Base-by-base conservation (phyloP, 2,888 invertebrate species). In the Sinopyrophorus schimmeli region DNA sequence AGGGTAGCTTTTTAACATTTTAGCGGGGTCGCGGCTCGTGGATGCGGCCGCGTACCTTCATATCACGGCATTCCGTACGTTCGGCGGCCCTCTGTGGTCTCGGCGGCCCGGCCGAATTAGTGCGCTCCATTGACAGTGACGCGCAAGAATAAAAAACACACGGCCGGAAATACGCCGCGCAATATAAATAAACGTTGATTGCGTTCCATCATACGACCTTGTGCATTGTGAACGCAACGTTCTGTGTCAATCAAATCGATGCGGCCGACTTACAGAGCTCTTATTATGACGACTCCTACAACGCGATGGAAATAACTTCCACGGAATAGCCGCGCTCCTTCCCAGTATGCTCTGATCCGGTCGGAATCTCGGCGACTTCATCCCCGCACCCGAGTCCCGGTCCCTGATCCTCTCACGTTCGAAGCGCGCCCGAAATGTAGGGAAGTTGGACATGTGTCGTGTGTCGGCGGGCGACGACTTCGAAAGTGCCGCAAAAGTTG, bases 171-270 rank as follows among this genome's bases (percentile, higher is more conserved):
- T 49, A 55, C 54, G 53, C 46, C 46, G 48, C 50, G 46, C 39
- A 50, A 57, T 56, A 55, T 54, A 59, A 59, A 58, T 58, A 58
- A n/a, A 59, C 60, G 53, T 56, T 60, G 55, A 60, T 59, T 59
- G 58, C 54, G 50, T 44, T 53, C 53, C 44, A 55, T 58, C 55
- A 55, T 43, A 49, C 60, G 63, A 60, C 65, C 65, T 65, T 64
- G 65, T 52, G 38, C 47, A 53, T 56, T 58, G 57, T 58, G 52
- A 44, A 28, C 54, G 43, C 17, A 43, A 34, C 34, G 31, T 27
- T 40, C 24, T 38, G 54, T 46, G 57, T 57, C 61, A 60, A 61
- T 60, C 56, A 58, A 54, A 61, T 57, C 55, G 57, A 57, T 59
- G 56, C 46, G 52, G 49, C 49, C 47, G 37, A 41, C 44, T 44